Evolutionary conservation across 2,797 vertebrate species (phyloP).

Genomic region (Pterois miles): DNA sequence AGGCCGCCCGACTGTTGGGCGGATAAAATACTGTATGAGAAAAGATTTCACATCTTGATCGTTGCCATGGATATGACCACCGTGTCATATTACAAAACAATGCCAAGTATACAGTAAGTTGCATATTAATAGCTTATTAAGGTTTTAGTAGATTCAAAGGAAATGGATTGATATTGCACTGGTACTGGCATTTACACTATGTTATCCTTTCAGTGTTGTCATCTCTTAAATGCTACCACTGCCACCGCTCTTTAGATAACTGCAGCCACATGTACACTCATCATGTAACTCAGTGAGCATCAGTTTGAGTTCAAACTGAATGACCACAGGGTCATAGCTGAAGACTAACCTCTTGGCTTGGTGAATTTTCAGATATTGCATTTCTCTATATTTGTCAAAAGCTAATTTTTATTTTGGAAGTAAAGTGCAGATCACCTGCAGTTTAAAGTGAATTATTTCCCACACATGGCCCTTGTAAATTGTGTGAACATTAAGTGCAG

Average conservation of each 20-base stretch:
- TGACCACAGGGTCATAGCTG: neutral
- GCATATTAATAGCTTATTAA: neutral
- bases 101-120: neutral
- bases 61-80: neutral
- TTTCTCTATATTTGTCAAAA: constrained; percentile 1
- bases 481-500: constrained; percentile 11
- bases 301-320: neutral
- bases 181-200: neutral
- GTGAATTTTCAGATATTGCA: neutral
- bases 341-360: neutral
- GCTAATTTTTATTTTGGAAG: neutral
- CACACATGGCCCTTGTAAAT: neutral
- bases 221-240: neutral
- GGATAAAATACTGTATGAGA: neutral
- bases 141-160: neutral
- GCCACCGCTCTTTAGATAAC: neutral
- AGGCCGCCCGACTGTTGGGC: neutral
- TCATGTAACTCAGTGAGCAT: neutral
- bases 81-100: neutral
- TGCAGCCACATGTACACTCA: neutral
- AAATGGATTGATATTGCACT: neutral
- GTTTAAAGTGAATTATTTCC: constrained; percentile 14
- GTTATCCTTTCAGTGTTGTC: neutral
- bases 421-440: neutral
- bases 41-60: no score